phyloP scores from a whole-genome alignment of 2,797 vertebrate species.

The Urocyon cinereoargenteus region DNA sequence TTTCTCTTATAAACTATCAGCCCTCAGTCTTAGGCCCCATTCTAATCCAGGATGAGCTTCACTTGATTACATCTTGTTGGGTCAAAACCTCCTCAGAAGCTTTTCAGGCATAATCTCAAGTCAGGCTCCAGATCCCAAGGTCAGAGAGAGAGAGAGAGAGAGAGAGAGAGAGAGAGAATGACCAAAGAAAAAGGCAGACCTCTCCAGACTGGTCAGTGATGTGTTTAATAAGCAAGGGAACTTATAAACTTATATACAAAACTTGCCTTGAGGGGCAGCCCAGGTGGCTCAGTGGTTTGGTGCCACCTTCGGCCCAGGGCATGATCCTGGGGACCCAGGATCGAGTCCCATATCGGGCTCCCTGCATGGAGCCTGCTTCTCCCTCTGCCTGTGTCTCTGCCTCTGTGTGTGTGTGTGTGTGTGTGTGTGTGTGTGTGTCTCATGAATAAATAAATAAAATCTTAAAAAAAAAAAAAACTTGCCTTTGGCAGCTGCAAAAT shows the following conservation, averaged over 20 bases:
- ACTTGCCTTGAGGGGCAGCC: background rate
- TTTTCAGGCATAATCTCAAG: background rate
- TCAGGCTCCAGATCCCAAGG: background rate
- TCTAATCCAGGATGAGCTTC: background rate
- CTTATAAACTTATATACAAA: background rate
- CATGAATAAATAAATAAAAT: too few relatives aligned
- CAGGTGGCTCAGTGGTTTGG: too few relatives aligned
- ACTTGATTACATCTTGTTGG: background rate
- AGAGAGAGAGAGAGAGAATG: too few relatives aligned
- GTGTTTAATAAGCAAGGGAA: background rate
- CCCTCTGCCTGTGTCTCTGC: too few relatives aligned
- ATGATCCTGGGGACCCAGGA: too few relatives aligned
- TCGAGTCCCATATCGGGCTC: too few relatives aligned
- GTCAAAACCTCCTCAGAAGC: background rate
- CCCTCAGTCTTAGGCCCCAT: background rate
- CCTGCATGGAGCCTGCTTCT: too few relatives aligned
- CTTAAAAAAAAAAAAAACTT: background rate
- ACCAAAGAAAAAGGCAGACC: background rate
- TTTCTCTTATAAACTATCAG: background rate
- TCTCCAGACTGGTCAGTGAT: background rate
- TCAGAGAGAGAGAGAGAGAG: background rate
- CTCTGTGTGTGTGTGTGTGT: too few relatives aligned
- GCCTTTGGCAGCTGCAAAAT: background rate
- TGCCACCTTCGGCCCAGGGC: too few relatives aligned
- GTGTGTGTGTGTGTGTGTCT: too few relatives aligned